phyloP scores from a whole-genome alignment of 1,140 invertebrate species.

The Streblospio benedicti region DNA sequence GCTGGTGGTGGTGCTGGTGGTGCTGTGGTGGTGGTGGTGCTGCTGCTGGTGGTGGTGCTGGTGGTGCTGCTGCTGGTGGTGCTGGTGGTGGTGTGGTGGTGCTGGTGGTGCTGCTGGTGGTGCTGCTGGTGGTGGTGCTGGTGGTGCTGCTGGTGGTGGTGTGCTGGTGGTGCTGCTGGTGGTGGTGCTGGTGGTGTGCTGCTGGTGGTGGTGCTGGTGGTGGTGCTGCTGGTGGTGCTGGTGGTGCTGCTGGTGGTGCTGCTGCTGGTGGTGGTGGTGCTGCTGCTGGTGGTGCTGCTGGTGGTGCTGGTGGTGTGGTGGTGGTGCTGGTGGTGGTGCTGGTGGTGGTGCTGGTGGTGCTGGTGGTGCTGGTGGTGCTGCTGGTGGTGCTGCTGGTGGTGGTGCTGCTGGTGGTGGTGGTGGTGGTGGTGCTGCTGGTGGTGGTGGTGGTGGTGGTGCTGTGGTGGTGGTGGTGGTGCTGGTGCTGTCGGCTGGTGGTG shows the following conservation, averaged over 20 bases:
- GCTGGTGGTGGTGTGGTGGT: neutral
- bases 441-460: neutral
- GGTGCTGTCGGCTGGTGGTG: neutral
- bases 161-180: neutral
- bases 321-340: conserved; percentile 9
- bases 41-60: conserved; percentile 2
- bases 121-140: neutral
- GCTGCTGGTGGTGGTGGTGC: conserved; percentile 1
- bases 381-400: neutral
- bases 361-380: neutral
- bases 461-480: conserved; percentile 9
- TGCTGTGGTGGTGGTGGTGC: neutral
- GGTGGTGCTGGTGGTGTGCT: neutral
- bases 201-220: conserved; percentile 4
- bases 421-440: neutral
- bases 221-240: conserved; percentile 5
- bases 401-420: neutral
- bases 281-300: conserved; percentile 4
- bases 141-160: neutral
- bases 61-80: neutral
- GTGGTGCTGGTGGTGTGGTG: neutral
- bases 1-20: neutral
- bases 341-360: conserved; percentile 4
- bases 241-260: neutral
- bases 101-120: neutral